Conservation (phyloP, 2,888 invertebrate genomes). For the Sesia apiformis region DNA sequence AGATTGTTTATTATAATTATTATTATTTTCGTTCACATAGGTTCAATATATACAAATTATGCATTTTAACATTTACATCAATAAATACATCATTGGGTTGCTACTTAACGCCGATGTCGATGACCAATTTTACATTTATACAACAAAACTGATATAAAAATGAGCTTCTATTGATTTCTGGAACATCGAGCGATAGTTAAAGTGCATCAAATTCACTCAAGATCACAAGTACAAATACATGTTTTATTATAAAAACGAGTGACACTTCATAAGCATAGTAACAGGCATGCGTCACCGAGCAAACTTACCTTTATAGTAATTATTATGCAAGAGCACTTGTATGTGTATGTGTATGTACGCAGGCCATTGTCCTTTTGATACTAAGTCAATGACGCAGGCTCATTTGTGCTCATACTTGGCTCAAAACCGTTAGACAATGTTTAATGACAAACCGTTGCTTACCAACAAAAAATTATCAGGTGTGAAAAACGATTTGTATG, state of each 20-base stretch:
- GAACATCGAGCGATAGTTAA: slow-evolving; percentile 33
- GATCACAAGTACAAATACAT: neutral
- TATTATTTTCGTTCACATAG: slow-evolving; percentile 53
- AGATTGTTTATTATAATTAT: slow-evolving; percentile 59
- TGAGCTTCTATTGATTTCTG: slow-evolving; percentile 34
- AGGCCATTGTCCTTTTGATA: too few species aligned
- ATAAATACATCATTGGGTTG: slow-evolving; percentile 49
- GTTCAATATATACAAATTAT: slow-evolving; percentile 73
- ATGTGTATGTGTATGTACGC: too few species aligned
- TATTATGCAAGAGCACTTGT: too few species aligned
- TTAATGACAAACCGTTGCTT: too few species aligned
- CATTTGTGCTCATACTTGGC: too few species aligned
- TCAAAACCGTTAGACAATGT: too few species aligned
- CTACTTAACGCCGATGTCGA: slow-evolving; percentile 40
- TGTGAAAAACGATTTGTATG: too few species aligned
- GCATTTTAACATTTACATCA: slow-evolving; percentile 64
- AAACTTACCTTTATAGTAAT: neutral
- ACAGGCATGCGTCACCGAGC: neutral
- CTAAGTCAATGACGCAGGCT: too few species aligned
- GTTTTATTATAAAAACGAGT: neutral
- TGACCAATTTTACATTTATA: slow-evolving; percentile 47
- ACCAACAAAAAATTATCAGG: too few species aligned
- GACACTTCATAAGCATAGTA: neutral
- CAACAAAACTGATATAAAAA: slow-evolving; percentile 52
- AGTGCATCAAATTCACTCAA: slow-evolving; percentile 3